Evolutionary conservation across 2,113 vertebrate species (phyloP), one percentile per base, ranked within the genome.

Genomic region (Cairina moschata): DNA sequence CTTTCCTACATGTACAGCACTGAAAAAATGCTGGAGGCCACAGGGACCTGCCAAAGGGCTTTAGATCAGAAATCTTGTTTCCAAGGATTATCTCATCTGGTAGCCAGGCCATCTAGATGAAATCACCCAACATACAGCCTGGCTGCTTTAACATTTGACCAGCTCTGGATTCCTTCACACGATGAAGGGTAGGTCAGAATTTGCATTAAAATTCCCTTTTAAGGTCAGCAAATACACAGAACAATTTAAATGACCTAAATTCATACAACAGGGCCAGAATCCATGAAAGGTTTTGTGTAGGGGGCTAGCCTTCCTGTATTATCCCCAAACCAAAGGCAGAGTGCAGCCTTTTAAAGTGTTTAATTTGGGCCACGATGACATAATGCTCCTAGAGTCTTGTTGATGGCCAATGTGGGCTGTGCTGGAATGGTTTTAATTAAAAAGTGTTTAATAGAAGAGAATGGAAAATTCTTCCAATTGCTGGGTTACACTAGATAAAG

Each of bases 141-240:
- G 8, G 34, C 29, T 65, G 56, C 55, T 77, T 78, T 75, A 42
- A 21, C 7, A 3, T 71, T 34, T 79, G 34, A 13, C 52, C 81
- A 52, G 0, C 48, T 15, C 34, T 44, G 40, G 58, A 54, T 18
- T 75, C 69, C 36, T 82, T 79, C 62, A 17, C 34, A 12, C 2
- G 26, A 11, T 71, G 59, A 89, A 22, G 48, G 32, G 55, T 50
- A 91, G 91, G 94, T 92, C 84, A 68, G 63, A 54, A 97, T 97
- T 96, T 94, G 86, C 94, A 92, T 94, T 50, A 83, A 69, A 97
- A 96, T 87, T 59, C 66, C 67, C 8, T 50, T 78, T 76, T 79
- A 90, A 96, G 89, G 86, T 92, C 96, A 95, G 74, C 50, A 87
- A 79, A 92, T 21, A 14, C 17, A 5, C 29, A 42, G 55, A 80